phyloP scores from a whole-genome alignment of 2,113 vertebrate species.

The Indicator maculatus region DNA sequence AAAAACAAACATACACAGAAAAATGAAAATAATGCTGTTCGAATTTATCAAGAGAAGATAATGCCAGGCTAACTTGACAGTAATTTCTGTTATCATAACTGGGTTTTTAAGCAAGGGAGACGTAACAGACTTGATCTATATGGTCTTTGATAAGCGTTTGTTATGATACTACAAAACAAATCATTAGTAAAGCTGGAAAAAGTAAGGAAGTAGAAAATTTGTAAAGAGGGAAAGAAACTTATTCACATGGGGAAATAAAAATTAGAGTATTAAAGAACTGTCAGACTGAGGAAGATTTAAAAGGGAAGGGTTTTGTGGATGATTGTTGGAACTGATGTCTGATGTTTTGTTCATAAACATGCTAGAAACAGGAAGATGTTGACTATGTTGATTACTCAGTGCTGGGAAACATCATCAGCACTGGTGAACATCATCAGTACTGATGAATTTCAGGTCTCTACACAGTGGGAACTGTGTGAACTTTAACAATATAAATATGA shows the following conservation, averaged over 20 bases:
- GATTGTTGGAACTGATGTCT: not conserved
- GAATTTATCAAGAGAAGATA: not conserved
- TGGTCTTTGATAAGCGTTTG: not conserved
- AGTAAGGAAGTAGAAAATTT: not conserved
- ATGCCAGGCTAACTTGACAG: not conserved
- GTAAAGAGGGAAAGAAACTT: not conserved
- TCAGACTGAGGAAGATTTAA: not conserved
- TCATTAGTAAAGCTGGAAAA: not conserved
- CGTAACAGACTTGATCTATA: not conserved
- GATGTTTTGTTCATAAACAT: not conserved
- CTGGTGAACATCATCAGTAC: not conserved
- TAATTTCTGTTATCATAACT: not conserved
- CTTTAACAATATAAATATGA: not conserved
- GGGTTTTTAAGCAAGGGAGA: not conserved
- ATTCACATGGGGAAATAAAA: not conserved
- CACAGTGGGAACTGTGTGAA: not conserved
- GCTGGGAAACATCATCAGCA: not conserved
- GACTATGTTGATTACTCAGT: not conserved
- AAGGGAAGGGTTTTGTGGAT: not conserved
- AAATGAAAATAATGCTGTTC: not conserved
- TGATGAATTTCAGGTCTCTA: not conserved
- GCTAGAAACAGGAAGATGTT: not conserved
- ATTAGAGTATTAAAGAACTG: not conserved
- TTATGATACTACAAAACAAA: not conserved
- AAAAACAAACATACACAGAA: not conserved